Conservation (phyloP, 2,888 invertebrate genomes). For the Harpagoxenus sublaevis region DNA sequence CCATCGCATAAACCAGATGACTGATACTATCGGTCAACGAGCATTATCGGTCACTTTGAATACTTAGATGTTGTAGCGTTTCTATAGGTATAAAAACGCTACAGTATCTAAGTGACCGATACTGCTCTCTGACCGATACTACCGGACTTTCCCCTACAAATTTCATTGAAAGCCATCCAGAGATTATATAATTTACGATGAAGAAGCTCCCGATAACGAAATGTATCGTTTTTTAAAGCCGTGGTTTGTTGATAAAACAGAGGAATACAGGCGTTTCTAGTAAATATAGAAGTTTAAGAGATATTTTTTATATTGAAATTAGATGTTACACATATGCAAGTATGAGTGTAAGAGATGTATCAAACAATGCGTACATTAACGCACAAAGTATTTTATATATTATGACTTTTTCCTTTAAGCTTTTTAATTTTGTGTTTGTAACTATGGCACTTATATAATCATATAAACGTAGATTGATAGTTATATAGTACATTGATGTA, state of each 20-base stretch:
- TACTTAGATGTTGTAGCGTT: too few relatives aligned
- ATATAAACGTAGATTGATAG: too few relatives aligned
- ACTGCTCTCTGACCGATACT: too few relatives aligned
- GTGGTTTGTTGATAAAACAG: constrained; percentile 20
- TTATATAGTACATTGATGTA: too few relatives aligned
- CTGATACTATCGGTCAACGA: too few relatives aligned
- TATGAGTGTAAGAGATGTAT: neutral
- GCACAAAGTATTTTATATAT: neutral
- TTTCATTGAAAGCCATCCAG: constrained; percentile 60
- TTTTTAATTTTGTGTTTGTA: neutral
- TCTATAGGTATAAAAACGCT: too few relatives aligned
- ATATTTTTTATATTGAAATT: too few relatives aligned
- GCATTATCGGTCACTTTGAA: too few relatives aligned
- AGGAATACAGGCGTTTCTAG: neutral
- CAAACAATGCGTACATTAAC: neutral
- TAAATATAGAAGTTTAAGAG: too few relatives aligned
- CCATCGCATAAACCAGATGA: constrained; percentile 87
- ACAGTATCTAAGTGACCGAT: too few relatives aligned
- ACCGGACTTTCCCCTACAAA: constrained; percentile 68
- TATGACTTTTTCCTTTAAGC: neutral
- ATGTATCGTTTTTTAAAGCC: constrained; percentile 54
- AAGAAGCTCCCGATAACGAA: constrained; percentile 17
- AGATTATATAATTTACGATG: neutral
- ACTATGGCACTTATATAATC: neutral
- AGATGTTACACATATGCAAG: neutral